Percentiles rank a stretch among this genome's conserved stretches.
These are phyloP conservation scores for Clamator glandarius DNA, from an alignment of 2,797 vertebrate genomes.

Conservation along the genomic window DNA sequence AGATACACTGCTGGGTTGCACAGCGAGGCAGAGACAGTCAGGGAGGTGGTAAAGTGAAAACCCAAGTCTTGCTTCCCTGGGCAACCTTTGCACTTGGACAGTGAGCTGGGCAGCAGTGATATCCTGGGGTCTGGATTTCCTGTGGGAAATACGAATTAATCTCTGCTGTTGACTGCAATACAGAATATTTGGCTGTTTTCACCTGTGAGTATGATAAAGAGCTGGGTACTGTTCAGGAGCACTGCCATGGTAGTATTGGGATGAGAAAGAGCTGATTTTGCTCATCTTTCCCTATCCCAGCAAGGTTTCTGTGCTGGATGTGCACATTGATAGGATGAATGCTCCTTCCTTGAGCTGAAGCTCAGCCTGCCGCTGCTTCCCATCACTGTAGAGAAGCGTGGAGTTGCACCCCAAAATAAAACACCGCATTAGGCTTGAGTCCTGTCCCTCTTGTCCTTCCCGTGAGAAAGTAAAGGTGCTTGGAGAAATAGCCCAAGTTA, in stretches of 20 bases:
- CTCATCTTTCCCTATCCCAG: neutral
- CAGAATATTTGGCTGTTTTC: neutral
- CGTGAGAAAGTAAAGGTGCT: neutral
- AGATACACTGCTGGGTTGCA: neutral
- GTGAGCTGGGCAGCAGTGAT: neutral
- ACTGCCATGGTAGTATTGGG: neutral
- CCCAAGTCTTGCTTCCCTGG: neutral
- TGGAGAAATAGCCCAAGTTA: no score
- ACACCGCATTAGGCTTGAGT: neutral
- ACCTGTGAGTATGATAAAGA: neutral
- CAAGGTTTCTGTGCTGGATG: neutral
- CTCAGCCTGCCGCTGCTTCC: neutral
- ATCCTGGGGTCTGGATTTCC: neutral
- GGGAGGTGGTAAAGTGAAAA: neutral
- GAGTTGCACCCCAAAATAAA: neutral
- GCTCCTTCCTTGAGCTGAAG: neutral
- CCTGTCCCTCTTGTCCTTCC: neutral
- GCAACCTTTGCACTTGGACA: neutral
- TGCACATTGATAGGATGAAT: neutral
- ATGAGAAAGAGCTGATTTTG: neutral
- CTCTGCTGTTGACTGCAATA: neutral
- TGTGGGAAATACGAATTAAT: neutral
- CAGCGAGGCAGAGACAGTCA: neutral
- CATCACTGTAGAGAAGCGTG: accelerated
- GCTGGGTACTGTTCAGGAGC: neutral